phyloP scores from a whole-genome alignment of 2,113 vertebrate genomes.

The Tupaia chinensis region DNA sequence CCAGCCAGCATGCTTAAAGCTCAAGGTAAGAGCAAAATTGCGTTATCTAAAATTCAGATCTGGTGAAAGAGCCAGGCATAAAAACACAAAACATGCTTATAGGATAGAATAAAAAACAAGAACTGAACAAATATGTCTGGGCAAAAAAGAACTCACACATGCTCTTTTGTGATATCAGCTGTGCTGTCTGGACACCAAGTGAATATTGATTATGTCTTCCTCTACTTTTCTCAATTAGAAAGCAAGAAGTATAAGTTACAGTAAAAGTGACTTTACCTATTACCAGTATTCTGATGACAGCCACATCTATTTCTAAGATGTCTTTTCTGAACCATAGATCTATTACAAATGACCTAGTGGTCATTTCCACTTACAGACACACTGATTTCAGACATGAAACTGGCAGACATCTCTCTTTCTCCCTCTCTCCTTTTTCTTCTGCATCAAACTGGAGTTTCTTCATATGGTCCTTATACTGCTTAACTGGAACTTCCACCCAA shows the following conservation, averaged over 20 bases:
- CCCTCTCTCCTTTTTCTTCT: background rate
- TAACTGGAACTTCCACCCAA: background rate
- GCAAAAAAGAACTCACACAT: background rate
- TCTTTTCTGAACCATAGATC: background rate
- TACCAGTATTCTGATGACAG: background rate
- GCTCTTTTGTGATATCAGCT: background rate
- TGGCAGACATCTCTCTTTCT: background rate
- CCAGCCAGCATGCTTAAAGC: background rate
- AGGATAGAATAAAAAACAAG: background rate
- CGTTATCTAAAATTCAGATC: background rate
- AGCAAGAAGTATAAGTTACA: background rate
- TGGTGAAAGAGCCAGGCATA: background rate
- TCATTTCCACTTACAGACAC: background rate
- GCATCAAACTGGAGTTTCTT: background rate
- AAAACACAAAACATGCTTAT: background rate
- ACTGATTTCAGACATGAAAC: conserved; percentile 10
- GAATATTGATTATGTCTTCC: background rate
- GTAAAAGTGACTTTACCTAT: background rate
- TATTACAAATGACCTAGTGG: background rate
- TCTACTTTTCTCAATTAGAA: background rate
- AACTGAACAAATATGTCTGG: background rate
- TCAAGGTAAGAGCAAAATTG: background rate
- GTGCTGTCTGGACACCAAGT: background rate
- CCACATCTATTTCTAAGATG: background rate
- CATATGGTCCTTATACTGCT: background rate